A percentile compares a stretch with the other conserved stretches of the same genome.
phyloP scores from a whole-genome alignment of 2,113 vertebrate genomes.

The Thamnaconus septentrionalis region DNA sequence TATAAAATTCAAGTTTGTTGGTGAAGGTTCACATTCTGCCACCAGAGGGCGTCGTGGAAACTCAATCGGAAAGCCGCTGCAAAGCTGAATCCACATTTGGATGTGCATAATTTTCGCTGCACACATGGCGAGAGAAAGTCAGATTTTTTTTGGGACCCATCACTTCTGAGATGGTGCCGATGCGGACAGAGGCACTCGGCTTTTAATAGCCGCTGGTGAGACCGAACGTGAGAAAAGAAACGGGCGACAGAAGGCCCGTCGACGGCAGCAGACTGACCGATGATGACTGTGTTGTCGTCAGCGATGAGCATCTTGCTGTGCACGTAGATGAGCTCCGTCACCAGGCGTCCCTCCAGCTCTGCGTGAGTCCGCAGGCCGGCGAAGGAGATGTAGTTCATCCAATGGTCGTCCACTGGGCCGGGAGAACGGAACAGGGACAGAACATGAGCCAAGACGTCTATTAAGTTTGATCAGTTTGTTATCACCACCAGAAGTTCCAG shows the following conservation, averaged over 20 bases:
- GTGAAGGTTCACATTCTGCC: not conserved
- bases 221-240: not conserved
- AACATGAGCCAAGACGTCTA: not conserved
- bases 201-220: conserved; percentile 6
- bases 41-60: conserved; percentile 49
- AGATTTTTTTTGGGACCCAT: conserved; percentile 2
- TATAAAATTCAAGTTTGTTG: not conserved
- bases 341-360: conserved; percentile 87
- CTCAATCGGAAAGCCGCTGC: not conserved
- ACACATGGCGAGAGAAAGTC: conserved; percentile 21
- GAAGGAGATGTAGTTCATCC: conserved; percentile 98
- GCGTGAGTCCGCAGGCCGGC: conserved; percentile 91
- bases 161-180: conserved; percentile 13
- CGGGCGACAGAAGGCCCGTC: not conserved
- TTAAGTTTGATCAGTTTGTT: not conserved
- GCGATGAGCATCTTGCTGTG: conserved; percentile 98
- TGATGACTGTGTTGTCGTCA: conserved; percentile 95
- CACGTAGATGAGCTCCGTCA: conserved; percentile 96
- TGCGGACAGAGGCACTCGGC: not conserved
- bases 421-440: not conserved
- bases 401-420: conserved; percentile 88
- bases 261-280: conserved; percentile 79
- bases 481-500: not conserved
- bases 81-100: not conserved
- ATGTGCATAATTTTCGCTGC: conserved; percentile 3